phyloP scores from a whole-genome alignment of 2,113 vertebrate species.

The Saguinus imperator region DNA sequence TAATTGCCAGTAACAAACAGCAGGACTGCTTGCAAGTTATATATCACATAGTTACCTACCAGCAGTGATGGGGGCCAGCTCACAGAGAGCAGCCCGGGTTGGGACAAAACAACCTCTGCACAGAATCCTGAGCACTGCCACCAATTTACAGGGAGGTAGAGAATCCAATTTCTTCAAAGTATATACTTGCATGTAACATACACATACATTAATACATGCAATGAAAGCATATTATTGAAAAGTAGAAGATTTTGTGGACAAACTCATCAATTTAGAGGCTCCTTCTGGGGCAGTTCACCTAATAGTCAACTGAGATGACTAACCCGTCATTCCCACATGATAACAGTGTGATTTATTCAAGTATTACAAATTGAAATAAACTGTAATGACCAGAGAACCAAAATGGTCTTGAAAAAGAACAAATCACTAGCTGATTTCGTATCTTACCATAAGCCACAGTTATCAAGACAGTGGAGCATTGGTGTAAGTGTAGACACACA shows the following conservation, averaged over 20 bases:
- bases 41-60: constrained; percentile 95
- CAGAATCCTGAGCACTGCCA: constrained; percentile 53
- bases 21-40: constrained; percentile 98
- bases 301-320: background rate
- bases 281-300: background rate
- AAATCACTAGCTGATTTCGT: background rate
- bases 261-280: background rate
- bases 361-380: constrained; percentile 11
- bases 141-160: constrained; percentile 44
- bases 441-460: background rate
- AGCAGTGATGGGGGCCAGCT: constrained; percentile 86
- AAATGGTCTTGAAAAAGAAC: background rate
- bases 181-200: accelerated
- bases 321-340: background rate
- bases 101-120: constrained; percentile 78
- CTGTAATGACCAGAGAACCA: background rate
- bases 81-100: constrained; percentile 77
- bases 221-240: background rate
- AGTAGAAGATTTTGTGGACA: background rate
- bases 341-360: background rate
- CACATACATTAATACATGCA: background rate
- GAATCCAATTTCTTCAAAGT: background rate
- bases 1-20: constrained; percentile 99
- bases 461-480: background rate
- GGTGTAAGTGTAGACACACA: background rate